Evolutionary conservation across 1,140 invertebrate species (phyloP), one percentile per base, ranked within the genome.

Genomic region (Drosophila sp.): DNA sequence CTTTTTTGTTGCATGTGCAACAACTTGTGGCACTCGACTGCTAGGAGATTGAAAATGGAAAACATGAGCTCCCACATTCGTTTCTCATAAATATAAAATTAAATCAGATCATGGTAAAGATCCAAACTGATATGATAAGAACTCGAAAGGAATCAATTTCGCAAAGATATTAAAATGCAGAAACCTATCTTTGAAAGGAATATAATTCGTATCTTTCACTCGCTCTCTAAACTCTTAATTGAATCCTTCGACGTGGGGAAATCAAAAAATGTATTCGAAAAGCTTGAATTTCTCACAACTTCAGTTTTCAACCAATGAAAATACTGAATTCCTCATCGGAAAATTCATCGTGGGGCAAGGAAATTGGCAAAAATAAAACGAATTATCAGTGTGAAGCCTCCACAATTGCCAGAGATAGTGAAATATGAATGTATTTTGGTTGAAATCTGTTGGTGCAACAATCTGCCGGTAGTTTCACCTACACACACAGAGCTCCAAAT

Each of bases 1-100:
- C n/a, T 29, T 11, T 10, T 32, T 5, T 27, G 32, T 38, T 58
- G 56, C 56, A 58, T 32, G 7, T 58, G 56, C 56, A 58, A 38
- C 56, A 58, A 58, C 56, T 58, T 58, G 56, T 35, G 23, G 56
- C 56, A 35, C 23, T 38, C 32, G 25, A 35, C 23, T 25, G 56
- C 33, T 17, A n/a, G 5, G 7, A 35, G 32, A 25, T 35, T 58
- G 17, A 35, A 35, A n/a, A 50, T 50, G 23, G 10, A 17, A 50
- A 50, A 4, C 8, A 47, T 47, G 2, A 23, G 17, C 17, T 6
- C 23, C 44, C 10, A 50, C 25, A 50, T 50, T 1, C 23, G 23
- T 27, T 2, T 2, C n/a, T 4, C 44, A 50, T 50, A 50, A 50
- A 27, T 50, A 50, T 27, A 10, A 2, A 25, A 25, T 47, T 25